Percentiles rank a stretch among this genome's conserved stretches.
phyloP scores from a whole-genome alignment of 2,113 vertebrate species.

The Indri indri region DNA sequence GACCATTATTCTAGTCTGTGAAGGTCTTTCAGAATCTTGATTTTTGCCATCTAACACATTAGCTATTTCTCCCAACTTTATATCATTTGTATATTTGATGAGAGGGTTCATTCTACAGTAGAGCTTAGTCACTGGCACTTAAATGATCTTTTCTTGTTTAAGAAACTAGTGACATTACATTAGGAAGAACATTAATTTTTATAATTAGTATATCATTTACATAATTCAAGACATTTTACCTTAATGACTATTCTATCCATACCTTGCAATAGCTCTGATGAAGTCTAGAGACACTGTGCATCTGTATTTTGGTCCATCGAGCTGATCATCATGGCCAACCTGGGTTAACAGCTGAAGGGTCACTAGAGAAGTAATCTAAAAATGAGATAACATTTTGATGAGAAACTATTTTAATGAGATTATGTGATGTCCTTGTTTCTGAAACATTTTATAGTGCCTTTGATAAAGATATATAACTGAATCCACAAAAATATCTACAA shows the following conservation, averaged over 20 bases:
- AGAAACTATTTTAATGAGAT: slow-evolving; percentile 42
- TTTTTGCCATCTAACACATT: not conserved
- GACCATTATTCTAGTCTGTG: not conserved
- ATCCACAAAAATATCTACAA: not conserved
- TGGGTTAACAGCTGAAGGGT: slow-evolving; percentile 93
- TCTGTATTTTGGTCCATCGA: slow-evolving; percentile 96
- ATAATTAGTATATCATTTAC: slow-evolving; percentile 56
- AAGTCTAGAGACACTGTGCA: slow-evolving; percentile 96
- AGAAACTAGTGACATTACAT: slow-evolving; percentile 47
- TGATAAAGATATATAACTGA: slow-evolving; percentile 34
- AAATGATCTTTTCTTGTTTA: slow-evolving; percentile 49
- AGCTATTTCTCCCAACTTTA: not conserved
- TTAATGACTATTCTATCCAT: slow-evolving; percentile 22
- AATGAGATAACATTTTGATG: slow-evolving; percentile 62
- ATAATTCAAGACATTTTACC: slow-evolving; percentile 38
- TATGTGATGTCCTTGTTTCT: not conserved
- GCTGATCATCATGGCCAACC: slow-evolving; percentile 94
- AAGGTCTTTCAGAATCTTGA: not conserved
- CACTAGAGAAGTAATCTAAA: slow-evolving; percentile 95
- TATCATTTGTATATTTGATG: slow-evolving; percentile 16
- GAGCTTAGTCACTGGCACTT: slow-evolving; percentile 32
- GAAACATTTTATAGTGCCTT: slow-evolving; percentile 12
- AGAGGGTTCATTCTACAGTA: slow-evolving; percentile 3
- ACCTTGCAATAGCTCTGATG: slow-evolving; percentile 95
- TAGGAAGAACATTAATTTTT: slow-evolving; percentile 50